Evolutionary conservation across 37 sponge, comb jelly and placozoan species (phyloP).

Genomic region (Aplysina aerophoba): DNA sequence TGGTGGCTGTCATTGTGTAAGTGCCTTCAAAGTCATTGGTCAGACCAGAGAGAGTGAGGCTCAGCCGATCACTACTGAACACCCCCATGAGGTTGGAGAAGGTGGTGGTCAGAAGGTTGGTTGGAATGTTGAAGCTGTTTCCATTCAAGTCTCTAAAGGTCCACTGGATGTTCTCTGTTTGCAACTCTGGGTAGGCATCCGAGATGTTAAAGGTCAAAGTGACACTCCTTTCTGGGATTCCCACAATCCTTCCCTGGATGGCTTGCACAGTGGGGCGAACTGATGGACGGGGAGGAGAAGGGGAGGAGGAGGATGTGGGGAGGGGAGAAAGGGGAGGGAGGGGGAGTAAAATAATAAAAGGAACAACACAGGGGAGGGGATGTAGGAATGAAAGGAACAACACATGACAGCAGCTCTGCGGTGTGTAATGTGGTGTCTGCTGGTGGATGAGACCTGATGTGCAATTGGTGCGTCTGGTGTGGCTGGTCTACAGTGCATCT

Average conservation of each 20-base stretch:
- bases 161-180: slow-evolving; percentile 39
- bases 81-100: neutral
- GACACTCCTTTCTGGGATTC: slow-evolving; percentile 20
- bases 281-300: slow-evolving; percentile 15
- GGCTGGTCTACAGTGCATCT: too few relatives aligned
- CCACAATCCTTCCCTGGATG: slow-evolving; percentile 4
- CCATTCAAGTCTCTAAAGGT: slow-evolving; percentile 29
- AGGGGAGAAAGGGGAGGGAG: too few relatives aligned
- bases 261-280: slow-evolving; percentile 64
- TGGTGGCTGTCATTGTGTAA: slow-evolving; percentile 64
- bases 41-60: slow-evolving; percentile 9
- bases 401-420: too few relatives aligned
- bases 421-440: too few relatives aligned
- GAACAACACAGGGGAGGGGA: too few relatives aligned
- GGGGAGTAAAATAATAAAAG: too few relatives aligned
- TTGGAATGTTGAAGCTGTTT: neutral
- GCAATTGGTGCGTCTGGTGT: too few relatives aligned
- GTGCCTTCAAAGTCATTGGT: slow-evolving; percentile 62
- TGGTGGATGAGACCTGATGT: too few relatives aligned
- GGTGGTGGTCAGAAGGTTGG: too few relatives aligned
- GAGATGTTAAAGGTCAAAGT: slow-evolving; percentile 44
- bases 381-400: too few relatives aligned
- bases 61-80: neutral
- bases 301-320: too few relatives aligned
- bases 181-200: slow-evolving; percentile 56